Evolutionary conservation across 2,113 vertebrate species (phyloP).

Genomic region (Brachionichthys hirsutus): DNA sequence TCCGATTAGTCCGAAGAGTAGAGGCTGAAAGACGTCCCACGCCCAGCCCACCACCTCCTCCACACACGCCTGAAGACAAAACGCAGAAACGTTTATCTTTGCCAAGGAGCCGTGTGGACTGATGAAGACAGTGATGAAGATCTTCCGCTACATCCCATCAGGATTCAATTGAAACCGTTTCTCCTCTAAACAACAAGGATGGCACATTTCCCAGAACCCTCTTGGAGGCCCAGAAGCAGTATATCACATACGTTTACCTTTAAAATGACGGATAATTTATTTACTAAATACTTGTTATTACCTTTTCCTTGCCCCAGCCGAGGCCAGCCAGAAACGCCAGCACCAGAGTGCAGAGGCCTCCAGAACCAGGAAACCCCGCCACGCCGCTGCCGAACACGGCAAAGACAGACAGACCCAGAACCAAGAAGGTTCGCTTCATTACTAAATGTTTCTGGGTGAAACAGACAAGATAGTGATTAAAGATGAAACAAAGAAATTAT

Average conservation of each 20-base stretch:
- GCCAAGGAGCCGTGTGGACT: not conserved
- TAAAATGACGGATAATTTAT: not conserved
- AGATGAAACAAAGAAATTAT: not conserved
- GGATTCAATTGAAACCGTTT: too few relatives aligned
- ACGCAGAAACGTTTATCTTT: constrained; percentile 6
- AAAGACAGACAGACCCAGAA: constrained; percentile 86
- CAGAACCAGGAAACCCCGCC: constrained; percentile 90
- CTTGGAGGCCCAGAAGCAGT: too few relatives aligned
- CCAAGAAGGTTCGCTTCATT: constrained; percentile 86
- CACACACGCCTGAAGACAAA: constrained; percentile 78
- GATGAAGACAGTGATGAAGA: not conserved
- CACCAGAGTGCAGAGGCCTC: constrained; percentile 92
- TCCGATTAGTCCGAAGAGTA: constrained; percentile 94
- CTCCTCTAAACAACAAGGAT: too few relatives aligned
- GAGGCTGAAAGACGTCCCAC: constrained; percentile 91
- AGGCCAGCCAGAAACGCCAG: constrained; percentile 88
- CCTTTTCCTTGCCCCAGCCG: constrained; percentile 88
- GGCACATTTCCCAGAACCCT: too few relatives aligned
- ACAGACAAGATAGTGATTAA: constrained; percentile 5
- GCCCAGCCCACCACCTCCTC: constrained; percentile 83
- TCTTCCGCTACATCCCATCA: too few relatives aligned
- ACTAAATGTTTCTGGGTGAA: constrained; percentile 70
- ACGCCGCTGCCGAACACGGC: constrained; percentile 86
- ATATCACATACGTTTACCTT: too few relatives aligned
- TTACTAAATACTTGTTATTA: constrained; percentile 33